Conservation (phyloP, 2,113 vertebrate genomes). For the Triplophysa dalaica region DNA sequence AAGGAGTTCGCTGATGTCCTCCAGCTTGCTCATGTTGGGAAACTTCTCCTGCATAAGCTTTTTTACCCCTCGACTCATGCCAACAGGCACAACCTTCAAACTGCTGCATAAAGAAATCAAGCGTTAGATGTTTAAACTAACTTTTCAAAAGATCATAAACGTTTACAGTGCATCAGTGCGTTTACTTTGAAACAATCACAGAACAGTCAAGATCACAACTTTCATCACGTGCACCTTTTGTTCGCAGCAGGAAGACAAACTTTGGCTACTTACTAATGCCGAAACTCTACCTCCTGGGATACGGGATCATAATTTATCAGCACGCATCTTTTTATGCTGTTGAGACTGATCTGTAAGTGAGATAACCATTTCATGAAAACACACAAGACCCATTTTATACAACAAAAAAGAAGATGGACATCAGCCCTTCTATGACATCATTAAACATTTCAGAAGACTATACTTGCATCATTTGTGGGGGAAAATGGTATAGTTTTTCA, state of each 20-base stretch:
- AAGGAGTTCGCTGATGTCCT: constrained; percentile 92
- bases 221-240: constrained; percentile 70
- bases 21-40: constrained; percentile 89
- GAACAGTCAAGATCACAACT: constrained; percentile 63
- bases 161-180: constrained; percentile 69
- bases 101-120: constrained; percentile 72
- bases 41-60: constrained; percentile 92
- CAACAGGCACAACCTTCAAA: constrained; percentile 90
- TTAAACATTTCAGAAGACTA: constrained; percentile 71
- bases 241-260: neutral
- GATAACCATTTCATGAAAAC: neutral
- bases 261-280: constrained; percentile 86
- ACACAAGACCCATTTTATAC: neutral
- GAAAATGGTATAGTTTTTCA: neutral
- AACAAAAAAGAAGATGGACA: neutral
- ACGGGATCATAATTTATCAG: constrained; percentile 79
- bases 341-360: constrained; percentile 80
- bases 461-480: constrained; percentile 68
- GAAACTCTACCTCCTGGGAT: constrained; percentile 81
- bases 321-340: constrained; percentile 87
- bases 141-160: too few species aligned
- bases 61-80: constrained; percentile 88
- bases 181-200: constrained; percentile 83
- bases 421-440: constrained; percentile 66
- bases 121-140: too few species aligned